Evolutionary conservation across 2,888 invertebrate species (phyloP), one percentile per base, ranked within the genome.

Genomic region (Polylopha cassiicola): DNA sequence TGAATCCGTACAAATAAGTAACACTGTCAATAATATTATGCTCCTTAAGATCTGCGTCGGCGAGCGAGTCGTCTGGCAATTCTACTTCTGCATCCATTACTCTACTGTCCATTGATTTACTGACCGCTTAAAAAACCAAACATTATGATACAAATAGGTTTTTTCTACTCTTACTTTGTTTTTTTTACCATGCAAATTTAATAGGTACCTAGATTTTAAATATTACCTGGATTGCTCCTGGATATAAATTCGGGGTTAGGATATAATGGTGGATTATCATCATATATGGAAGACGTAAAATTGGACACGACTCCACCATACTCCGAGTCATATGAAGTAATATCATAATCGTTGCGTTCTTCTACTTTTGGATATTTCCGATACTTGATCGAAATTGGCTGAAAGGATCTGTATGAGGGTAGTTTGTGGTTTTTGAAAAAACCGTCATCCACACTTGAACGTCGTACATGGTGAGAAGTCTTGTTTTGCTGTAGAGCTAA

Each of bases 21-120:
- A 92, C 88, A 57, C 91, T 91, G 57, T 92, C 91, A 33, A 92
- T 92, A 22, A 90, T 88, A 53, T 91, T 90, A 54, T 91, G 90
- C 48, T 91, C 91, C 49, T 88, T 88, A 2, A 91, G 72, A 61
- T 91, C 91, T 0, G 87, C 87, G 53, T 90, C 90, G 0, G 90
- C 89, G 21, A 90, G 61, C 0, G 89, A 89, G 55, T 89, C 89
- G 43, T 89, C 90, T 0, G 90, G 89, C 3, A 90, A 51, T 24
- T 88, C 88, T 2, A 87, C 63, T 30, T 89, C 87, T 2, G 77
- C 65, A 5, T 87, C 81, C 2, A 56, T 16, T 29, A 61, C 52
- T 70, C 87, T 63, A 62, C 65, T 58, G 52, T 82, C 71, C 5
- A 49, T 37, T 6, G 55, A 53, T 53, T 78, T 79, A 39, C 59